Conservation (phyloP, 2,797 vertebrate genomes). For the Spea hammondii region DNA sequence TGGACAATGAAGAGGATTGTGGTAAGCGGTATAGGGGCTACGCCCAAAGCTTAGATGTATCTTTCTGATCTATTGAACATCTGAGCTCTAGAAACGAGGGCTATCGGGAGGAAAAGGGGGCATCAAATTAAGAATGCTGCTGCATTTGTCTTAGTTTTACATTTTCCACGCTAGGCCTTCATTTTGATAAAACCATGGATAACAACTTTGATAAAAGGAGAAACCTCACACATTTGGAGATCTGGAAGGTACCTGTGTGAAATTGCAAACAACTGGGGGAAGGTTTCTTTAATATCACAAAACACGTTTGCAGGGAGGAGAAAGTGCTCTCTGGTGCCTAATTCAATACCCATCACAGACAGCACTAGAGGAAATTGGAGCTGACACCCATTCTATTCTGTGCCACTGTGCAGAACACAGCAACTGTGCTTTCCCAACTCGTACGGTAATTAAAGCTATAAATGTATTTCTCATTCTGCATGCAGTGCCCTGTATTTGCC, state of each 20-base stretch:
- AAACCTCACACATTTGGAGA: constrained; percentile 36
- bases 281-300: constrained; percentile 41
- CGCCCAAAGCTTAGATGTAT: too few species aligned
- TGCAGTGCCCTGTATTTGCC: constrained; percentile 15
- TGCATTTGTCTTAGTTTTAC: constrained; percentile 14
- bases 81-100: too few species aligned
- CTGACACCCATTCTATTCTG: constrained; percentile 50
- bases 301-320: constrained; percentile 42
- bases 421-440: constrained; percentile 37
- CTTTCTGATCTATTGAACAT: too few species aligned
- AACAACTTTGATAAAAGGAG: constrained; percentile 38
- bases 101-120: too few species aligned
- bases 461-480: constrained; percentile 38
- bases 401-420: constrained; percentile 44
- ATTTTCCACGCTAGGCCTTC: constrained; percentile 33
- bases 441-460: constrained; percentile 44
- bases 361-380: constrained; percentile 49
- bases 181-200: constrained; percentile 31
- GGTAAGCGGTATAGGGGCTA: too few species aligned
- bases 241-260: constrained; percentile 28
- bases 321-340: constrained; percentile 52
- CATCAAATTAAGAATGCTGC: too few species aligned
- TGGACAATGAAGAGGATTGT: too few species aligned
- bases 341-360: constrained; percentile 49
- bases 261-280: constrained; percentile 23